These are phyloP conservation scores for Oegoconia quadripuncta DNA, from an alignment of 2,888 invertebrate genomes.

Conservation along the genomic window DNA sequence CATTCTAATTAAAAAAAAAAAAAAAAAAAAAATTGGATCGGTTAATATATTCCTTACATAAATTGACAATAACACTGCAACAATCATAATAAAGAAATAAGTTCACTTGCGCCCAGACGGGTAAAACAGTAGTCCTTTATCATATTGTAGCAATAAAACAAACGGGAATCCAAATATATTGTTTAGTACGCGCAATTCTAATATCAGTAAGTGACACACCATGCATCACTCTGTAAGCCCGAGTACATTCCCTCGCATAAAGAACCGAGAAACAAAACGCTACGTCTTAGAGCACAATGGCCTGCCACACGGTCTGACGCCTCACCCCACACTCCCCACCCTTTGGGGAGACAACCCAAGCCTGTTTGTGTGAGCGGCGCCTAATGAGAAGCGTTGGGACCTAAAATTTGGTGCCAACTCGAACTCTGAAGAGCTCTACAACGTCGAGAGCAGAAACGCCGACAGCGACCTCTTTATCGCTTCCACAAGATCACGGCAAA, in stretches of 20 bases:
- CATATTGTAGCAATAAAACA: too few relatives aligned
- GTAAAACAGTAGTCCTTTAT: too few relatives aligned
- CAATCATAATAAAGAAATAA: too few relatives aligned
- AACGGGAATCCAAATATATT: too few relatives aligned
- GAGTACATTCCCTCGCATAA: slow-evolving; percentile 37
- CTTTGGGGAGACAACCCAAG: slow-evolving; percentile 19
- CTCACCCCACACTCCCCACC: slow-evolving; percentile 19
- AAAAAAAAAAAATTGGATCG: too few relatives aligned
- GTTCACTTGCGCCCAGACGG: too few relatives aligned
- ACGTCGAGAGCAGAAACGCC: slow-evolving; percentile 38
- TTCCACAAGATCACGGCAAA: slow-evolving; percentile 16
- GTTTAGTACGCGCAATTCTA: slow-evolving; percentile 24
- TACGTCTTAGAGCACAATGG: slow-evolving; percentile 58
- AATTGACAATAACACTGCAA: too few relatives aligned
- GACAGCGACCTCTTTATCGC: slow-evolving; percentile 24
- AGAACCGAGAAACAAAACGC: slow-evolving; percentile 58
- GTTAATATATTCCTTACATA: too few relatives aligned
- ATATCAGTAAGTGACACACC: slow-evolving; percentile 48
- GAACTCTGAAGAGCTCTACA: slow-evolving; percentile 65
- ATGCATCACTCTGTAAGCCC: slow-evolving; percentile 24
- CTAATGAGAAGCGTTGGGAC: slow-evolving; percentile 74
- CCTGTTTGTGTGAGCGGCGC: slow-evolving; percentile 43
- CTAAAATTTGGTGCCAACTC: slow-evolving; percentile 77
- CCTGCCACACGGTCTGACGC: slow-evolving; percentile 36
- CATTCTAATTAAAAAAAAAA: too few relatives aligned